phyloP scores from a whole-genome alignment of 2,888 invertebrate species.

The Stenoptilia bipunctidactyla region DNA sequence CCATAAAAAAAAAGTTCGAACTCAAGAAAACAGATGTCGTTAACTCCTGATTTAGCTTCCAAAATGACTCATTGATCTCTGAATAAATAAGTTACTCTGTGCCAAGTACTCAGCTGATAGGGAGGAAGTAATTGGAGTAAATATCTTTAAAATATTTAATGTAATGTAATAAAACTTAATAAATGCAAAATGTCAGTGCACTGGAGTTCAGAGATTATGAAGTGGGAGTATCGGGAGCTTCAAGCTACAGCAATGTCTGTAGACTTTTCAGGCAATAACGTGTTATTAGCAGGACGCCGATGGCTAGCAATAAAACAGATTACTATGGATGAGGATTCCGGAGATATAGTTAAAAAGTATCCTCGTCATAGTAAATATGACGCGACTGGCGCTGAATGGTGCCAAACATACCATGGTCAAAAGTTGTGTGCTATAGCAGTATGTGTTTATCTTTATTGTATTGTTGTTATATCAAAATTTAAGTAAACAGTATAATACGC shows the following conservation, averaged over 20 bases:
- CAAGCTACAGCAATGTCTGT: constrained; percentile 95
- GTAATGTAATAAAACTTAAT: not conserved
- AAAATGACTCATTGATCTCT: too few species aligned
- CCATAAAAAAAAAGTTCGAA: too few species aligned
- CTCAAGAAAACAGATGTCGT: too few species aligned
- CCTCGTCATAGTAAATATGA: constrained; percentile 93
- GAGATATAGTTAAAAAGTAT: constrained; percentile 80
- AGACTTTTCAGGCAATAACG: constrained; percentile 86
- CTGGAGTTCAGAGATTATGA: constrained; percentile 65
- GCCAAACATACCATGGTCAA: constrained; percentile 81
- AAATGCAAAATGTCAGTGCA: constrained; percentile 43
- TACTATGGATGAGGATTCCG: constrained; percentile 78
- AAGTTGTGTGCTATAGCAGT: constrained; percentile 92
- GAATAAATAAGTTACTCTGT: too few species aligned
- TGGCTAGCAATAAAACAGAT: constrained; percentile 83
- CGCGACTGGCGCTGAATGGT: constrained; percentile 93
- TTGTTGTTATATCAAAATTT: too few species aligned
- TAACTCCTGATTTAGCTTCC: too few species aligned
- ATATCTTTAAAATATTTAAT: too few species aligned
- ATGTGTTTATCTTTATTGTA: constrained; percentile 19
- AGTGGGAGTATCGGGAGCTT: constrained; percentile 85
- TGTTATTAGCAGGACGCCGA: constrained; percentile 85
- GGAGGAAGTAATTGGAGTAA: too few species aligned
- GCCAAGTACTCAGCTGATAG: too few species aligned
- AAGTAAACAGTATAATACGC: not conserved